These are phyloP conservation scores for Lycia hirtaria DNA, from an alignment of 2,888 invertebrate genomes.

Conservation along the genomic window DNA sequence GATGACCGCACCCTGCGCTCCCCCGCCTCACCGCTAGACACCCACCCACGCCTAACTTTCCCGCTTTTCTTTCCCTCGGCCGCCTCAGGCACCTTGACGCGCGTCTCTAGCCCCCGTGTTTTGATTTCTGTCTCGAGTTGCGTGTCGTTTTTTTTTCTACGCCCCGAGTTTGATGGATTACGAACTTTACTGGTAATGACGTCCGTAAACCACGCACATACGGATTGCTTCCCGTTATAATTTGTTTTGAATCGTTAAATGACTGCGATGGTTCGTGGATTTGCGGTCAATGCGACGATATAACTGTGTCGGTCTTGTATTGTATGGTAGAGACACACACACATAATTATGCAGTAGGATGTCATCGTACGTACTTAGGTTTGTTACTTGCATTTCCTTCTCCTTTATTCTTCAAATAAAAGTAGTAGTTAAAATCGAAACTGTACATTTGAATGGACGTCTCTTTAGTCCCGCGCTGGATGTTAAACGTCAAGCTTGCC, in stretches of 20 bases:
- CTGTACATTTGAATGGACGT: too few relatives aligned
- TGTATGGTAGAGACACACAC: not conserved
- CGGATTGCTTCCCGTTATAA: constrained; percentile 33
- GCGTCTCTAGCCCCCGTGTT: constrained; percentile 50
- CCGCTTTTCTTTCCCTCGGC: constrained; percentile 75
- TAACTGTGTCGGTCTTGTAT: constrained; percentile 15
- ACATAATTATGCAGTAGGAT: too few relatives aligned
- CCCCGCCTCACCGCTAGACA: constrained; percentile 66
- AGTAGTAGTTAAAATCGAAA: too few relatives aligned
- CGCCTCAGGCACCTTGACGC: constrained; percentile 47
- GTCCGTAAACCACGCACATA: constrained; percentile 31
- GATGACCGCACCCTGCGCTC: constrained; percentile 75
- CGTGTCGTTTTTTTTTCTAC: constrained; percentile 44
- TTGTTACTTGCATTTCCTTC: not conserved
- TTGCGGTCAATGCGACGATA: constrained; percentile 21
- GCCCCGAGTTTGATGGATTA: constrained; percentile 59
- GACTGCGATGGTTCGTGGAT: constrained; percentile 23
- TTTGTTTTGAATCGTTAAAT: constrained; percentile 35
- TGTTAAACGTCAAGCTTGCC: too few relatives aligned
- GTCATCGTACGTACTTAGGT: too few relatives aligned
- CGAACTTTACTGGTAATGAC: constrained; percentile 44
- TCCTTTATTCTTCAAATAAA: too few relatives aligned
- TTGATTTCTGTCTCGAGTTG: constrained; percentile 51
- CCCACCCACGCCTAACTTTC: constrained; percentile 70
- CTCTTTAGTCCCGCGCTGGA: too few relatives aligned